Evolutionary conservation across 2,888 invertebrate genomes (phyloP).

Genomic region (Drymonia ruficornis): DNA sequence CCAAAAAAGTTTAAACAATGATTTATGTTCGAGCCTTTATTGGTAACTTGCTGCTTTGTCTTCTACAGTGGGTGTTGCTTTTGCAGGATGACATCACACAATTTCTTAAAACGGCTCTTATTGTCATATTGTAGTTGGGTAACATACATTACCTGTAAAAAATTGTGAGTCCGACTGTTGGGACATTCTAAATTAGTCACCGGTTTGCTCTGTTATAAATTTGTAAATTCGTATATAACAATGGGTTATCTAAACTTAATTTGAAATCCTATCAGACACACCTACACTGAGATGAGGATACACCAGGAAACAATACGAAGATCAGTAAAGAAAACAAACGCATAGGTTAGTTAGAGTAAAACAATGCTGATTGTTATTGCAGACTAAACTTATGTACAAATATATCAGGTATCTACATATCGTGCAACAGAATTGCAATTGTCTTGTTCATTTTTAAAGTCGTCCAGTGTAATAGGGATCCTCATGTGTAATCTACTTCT

Average conservation of each 20-base stretch:
- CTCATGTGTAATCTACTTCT: slow-evolving; percentile 31
- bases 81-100: slow-evolving; percentile 41
- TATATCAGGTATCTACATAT: slow-evolving; percentile 26
- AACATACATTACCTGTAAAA: slow-evolving; percentile 11
- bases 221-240: neutral
- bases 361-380: slow-evolving; percentile 53
- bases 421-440: slow-evolving; percentile 68
- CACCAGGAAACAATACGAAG: neutral
- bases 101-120: slow-evolving; percentile 22
- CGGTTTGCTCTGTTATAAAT: neutral
- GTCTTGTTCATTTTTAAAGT: slow-evolving; percentile 74
- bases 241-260: too few relatives aligned
- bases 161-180: neutral
- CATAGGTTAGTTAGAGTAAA: slow-evolving; percentile 29
- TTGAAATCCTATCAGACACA: neutral
- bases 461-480: slow-evolving; percentile 55
- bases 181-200: slow-evolving; percentile 9
- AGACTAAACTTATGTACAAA: slow-evolving; percentile 41
- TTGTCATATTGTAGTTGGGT: slow-evolving; percentile 21
- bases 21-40: slow-evolving; percentile 26
- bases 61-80: slow-evolving; percentile 33
- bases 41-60: slow-evolving; percentile 23
- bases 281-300: neutral
- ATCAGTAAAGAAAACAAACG: slow-evolving; percentile 28
- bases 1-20: slow-evolving; percentile 14